Evolutionary conservation across 2,113 vertebrate species (phyloP).

Genomic region (Sylvicapra grimmia): DNA sequence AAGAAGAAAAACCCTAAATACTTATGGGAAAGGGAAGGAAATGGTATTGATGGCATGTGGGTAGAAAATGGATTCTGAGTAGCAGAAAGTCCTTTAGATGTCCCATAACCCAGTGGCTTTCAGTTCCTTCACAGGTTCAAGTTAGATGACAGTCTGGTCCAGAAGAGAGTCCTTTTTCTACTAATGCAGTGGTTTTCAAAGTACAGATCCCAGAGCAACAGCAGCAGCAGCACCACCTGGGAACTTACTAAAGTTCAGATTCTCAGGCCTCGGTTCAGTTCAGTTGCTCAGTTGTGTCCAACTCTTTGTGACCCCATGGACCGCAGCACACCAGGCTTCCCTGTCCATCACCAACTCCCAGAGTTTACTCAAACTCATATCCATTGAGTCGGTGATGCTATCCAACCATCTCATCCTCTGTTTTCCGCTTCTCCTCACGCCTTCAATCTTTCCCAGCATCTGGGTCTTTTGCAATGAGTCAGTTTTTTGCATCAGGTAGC

Average conservation of each 20-base stretch:
- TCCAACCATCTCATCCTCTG: not conserved
- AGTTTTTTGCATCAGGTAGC: not conserved
- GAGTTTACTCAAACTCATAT: not conserved
- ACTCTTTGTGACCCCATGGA: not conserved
- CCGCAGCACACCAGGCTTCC: not conserved
- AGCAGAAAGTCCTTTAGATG: not conserved
- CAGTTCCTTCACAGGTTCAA: not conserved
- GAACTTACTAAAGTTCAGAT: not conserved
- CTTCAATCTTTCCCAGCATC: not conserved
- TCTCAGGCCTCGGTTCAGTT: not conserved
- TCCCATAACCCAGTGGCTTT: not conserved
- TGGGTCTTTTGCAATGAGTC: not conserved
- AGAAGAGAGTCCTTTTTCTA: not conserved
- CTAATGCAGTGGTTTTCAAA: not conserved
- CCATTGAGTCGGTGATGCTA: not conserved
- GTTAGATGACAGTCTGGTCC: not conserved
- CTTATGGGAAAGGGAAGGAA: not conserved
- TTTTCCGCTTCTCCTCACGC: fast-evolving
- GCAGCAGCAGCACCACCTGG: not conserved
- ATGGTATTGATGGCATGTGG: not conserved
- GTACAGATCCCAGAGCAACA: not conserved
- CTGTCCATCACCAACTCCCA: not conserved
- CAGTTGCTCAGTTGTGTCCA: fast-evolving
- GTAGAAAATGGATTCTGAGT: not conserved
- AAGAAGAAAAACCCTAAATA: not conserved